These are phyloP conservation scores for Ypsolopha sequella DNA, from an alignment of 2,888 invertebrate genomes.

Conservation along the genomic window DNA sequence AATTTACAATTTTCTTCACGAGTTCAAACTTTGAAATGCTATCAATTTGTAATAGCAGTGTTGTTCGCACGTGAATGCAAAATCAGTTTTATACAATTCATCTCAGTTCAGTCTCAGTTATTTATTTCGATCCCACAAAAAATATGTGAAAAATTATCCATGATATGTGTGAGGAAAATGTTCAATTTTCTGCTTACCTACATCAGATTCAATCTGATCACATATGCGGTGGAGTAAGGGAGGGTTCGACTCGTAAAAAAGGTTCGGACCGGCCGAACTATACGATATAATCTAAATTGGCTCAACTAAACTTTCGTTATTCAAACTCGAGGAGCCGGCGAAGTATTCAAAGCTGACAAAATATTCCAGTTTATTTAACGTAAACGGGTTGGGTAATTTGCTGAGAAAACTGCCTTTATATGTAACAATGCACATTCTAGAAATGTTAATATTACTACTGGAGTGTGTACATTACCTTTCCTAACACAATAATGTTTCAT, in stretches of 20 bases:
- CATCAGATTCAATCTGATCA: slow-evolving; percentile 16
- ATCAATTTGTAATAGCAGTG: slow-evolving; percentile 2
- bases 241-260: slow-evolving; percentile 14
- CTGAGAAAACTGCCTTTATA: no score
- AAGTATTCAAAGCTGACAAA: not conserved
- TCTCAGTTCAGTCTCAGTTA: no score
- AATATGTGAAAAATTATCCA: slow-evolving; percentile 3
- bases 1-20: slow-evolving; percentile 48
- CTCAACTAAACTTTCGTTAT: slow-evolving; percentile 11
- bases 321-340: slow-evolving; percentile 1
- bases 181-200: slow-evolving; percentile 13
- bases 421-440: no score
- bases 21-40: slow-evolving; percentile 28
- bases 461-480: no score
- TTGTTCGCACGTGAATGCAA: not conserved
- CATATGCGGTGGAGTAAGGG: slow-evolving; percentile 12
- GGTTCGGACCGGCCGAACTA: slow-evolving; percentile 11
- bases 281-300: slow-evolving; percentile 12
- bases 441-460: no score
- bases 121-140: not conserved
- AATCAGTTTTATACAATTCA: not conserved
- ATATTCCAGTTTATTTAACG: not conserved
- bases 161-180: slow-evolving; percentile 3
- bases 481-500: no score
- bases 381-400: not conserved